Evolutionary conservation across 2,797 vertebrate genomes (phyloP).

Genomic region (Ceryle rudis): DNA sequence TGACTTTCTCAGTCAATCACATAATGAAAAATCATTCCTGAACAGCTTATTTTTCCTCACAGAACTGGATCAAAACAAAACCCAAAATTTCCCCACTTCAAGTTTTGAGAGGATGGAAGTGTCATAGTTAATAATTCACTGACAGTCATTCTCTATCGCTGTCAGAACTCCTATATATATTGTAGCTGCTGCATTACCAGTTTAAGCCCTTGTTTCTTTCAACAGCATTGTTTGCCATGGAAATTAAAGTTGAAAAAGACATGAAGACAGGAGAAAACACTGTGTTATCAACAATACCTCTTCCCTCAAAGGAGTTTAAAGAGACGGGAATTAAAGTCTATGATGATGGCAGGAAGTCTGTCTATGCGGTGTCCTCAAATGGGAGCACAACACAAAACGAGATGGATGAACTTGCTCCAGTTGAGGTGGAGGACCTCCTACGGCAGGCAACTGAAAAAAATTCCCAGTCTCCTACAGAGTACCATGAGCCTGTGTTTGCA

Average conservation of each 20-base stretch:
- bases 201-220: conserved; percentile 46
- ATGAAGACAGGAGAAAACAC: conserved; percentile 89
- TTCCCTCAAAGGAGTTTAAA: conserved; percentile 84
- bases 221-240: conserved; percentile 92
- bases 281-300: conserved; percentile 87
- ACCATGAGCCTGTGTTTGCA: conserved; percentile 92
- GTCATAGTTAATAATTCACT: neutral
- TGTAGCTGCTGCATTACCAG: neutral
- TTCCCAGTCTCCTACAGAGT: conserved; percentile 84
- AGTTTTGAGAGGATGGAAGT: neutral
- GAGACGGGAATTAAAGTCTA: conserved; percentile 90
- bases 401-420: conserved; percentile 81
- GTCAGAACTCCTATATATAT: neutral
- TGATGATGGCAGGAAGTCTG: conserved; percentile 90
- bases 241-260: conserved; percentile 93
- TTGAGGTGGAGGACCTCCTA: conserved; percentile 91
- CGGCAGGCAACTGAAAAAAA: conserved; percentile 88
- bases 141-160: neutral
- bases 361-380: conserved; percentile 84
- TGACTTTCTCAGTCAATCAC: neutral
- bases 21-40: neutral
- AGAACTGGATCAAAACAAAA: neutral
- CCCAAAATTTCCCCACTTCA: neutral
- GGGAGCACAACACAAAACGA: conserved; percentile 60
- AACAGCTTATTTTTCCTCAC: neutral